A percentile compares a stretch with the other conserved stretches of the same genome.
Evolutionary conservation across 2,888 invertebrate species (phyloP).

Genomic region (Apodemia hepburni): DNA sequence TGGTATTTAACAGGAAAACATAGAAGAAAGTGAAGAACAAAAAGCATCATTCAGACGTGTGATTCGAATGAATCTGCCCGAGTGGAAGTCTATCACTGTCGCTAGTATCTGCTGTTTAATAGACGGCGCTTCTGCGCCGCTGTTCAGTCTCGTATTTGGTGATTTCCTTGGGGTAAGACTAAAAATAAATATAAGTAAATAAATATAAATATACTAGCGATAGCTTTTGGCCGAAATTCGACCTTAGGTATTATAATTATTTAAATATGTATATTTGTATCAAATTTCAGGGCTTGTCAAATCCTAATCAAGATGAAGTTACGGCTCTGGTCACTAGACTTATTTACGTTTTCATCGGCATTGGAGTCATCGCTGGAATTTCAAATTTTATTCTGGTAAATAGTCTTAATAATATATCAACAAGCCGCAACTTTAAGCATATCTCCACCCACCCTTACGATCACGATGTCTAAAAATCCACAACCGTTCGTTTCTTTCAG

Average conservation of each 20-base stretch:
- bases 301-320: constrained; percentile 76
- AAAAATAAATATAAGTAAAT: no score
- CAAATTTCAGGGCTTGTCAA: constrained; percentile 56
- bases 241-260: no score
- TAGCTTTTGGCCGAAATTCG: no score
- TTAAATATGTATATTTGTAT: no score
- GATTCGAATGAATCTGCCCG: constrained; percentile 81
- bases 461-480: no score
- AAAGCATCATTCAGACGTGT: constrained; percentile 71
- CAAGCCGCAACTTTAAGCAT: no score
- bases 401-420: background rate
- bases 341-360: constrained; percentile 83
- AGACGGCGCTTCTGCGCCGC: constrained; percentile 86
- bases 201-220: no score
- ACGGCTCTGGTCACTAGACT: constrained; percentile 80
- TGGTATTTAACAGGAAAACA: constrained; percentile 35
- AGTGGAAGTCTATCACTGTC: constrained; percentile 82
- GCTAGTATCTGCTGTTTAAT: constrained; percentile 82
- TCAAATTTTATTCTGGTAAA: constrained; percentile 84
- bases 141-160: constrained; percentile 86
- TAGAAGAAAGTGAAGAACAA: constrained; percentile 38
- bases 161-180: constrained; percentile 82
- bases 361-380: constrained; percentile 83
- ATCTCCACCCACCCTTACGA: no score
- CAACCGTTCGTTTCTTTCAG: no score